phyloP scores from a whole-genome alignment of 2,113 vertebrate genomes.

The Caranx ignobilis region DNA sequence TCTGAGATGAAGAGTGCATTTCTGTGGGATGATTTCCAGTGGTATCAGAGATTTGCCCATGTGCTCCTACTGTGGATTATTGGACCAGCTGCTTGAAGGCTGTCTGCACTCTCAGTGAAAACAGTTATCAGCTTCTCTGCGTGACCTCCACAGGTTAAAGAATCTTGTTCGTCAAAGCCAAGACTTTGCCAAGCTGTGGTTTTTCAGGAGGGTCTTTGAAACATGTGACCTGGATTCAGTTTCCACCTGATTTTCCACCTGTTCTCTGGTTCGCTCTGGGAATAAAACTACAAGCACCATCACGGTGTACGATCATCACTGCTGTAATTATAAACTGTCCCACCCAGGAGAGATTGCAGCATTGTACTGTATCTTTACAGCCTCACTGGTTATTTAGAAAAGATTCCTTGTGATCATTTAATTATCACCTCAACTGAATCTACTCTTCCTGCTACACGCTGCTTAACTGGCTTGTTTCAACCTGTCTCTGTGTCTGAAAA shows the following conservation, averaged over 20 bases:
- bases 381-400: constrained; percentile 10
- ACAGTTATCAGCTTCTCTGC: constrained; percentile 35
- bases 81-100: constrained; percentile 48
- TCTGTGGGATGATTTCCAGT: constrained; percentile 65
- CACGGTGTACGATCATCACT: constrained; percentile 33
- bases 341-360: constrained; percentile 45
- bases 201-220: constrained; percentile 6
- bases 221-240: constrained; percentile 39
- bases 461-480: neutral
- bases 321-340: constrained; percentile 44
- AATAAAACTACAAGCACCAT: constrained; percentile 33
- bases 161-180: neutral
- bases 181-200: constrained; percentile 14
- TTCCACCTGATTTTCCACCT: constrained; percentile 50
- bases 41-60: constrained; percentile 50
- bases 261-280: constrained; percentile 49
- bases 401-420: neutral
- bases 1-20: constrained; percentile 68
- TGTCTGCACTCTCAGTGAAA: constrained; percentile 23
- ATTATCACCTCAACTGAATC: constrained; percentile 7
- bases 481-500: neutral
- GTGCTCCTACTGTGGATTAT: constrained; percentile 63
- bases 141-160: constrained; percentile 17
- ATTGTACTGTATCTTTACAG: constrained; percentile 5
- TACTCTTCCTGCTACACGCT: constrained; percentile 1